Conservation (phyloP, 2,888 invertebrate genomes). For the Synergus itoensis region DNA sequence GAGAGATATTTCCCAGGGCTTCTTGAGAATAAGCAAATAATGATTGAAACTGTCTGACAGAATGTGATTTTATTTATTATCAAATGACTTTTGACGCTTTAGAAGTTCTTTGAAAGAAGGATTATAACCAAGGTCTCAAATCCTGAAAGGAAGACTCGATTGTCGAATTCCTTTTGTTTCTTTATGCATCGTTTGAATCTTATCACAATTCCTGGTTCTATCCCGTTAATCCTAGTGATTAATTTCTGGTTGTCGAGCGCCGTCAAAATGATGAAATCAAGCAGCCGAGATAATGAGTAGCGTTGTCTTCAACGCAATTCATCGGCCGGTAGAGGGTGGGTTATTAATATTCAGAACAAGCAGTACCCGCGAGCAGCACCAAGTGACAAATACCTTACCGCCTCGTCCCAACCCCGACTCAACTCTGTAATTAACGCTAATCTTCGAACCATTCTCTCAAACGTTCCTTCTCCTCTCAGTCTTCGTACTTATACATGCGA, state of each 20-base stretch:
- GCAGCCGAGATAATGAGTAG: constrained; percentile 72
- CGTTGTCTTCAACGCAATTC: constrained; percentile 70
- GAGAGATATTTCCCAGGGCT: no score
- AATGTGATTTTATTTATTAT: no score
- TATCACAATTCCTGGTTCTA: not conserved
- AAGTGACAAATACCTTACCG: constrained; percentile 75
- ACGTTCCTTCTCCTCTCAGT: constrained; percentile 60
- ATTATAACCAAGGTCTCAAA: not conserved
- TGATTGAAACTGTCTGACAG: no score
- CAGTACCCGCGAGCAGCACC: constrained; percentile 66
- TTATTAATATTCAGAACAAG: constrained; percentile 76
- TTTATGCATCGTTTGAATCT: not conserved
- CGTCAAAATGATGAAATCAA: constrained; percentile 72
- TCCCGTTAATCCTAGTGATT: constrained; percentile 30
- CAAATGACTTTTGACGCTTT: not conserved
- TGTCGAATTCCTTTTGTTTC: not conserved
- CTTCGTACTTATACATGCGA: not conserved
- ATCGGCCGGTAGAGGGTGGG: constrained; percentile 66
- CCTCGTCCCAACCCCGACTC: constrained; percentile 66
- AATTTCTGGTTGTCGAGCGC: constrained; percentile 32
- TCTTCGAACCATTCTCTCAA: constrained; percentile 71
- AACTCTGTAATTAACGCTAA: constrained; percentile 77
- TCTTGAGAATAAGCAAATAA: no score
- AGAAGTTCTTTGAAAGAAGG: not conserved
- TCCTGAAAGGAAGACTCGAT: not conserved